Percentiles rank a stretch among this genome's conserved stretches.
phyloP scores from a whole-genome alignment of 2,113 vertebrate species.

The Otocyon megalotis region DNA sequence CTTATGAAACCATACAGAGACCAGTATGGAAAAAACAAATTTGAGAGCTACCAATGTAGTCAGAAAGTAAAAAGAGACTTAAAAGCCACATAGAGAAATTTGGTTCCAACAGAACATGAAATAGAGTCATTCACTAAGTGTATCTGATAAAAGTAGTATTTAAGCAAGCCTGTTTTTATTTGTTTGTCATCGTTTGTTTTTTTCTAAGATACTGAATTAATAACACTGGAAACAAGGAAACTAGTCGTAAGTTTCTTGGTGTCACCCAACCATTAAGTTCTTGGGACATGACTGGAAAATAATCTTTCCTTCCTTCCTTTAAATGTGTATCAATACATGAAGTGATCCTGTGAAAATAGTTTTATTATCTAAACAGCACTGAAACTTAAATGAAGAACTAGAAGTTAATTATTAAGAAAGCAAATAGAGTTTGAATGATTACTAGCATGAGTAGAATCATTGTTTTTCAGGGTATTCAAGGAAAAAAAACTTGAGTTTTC shows the following conservation, averaged over 20 bases:
- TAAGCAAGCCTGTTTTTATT: background rate
- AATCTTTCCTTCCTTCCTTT: background rate
- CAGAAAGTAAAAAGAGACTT: background rate
- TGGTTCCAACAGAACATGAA: background rate
- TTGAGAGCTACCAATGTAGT: background rate
- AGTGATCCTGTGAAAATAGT: background rate
- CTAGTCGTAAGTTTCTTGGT: background rate
- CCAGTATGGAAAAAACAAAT: background rate
- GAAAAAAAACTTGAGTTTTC: background rate
- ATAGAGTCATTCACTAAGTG: background rate
- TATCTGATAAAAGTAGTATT: background rate
- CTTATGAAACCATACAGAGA: background rate
- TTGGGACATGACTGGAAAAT: background rate
- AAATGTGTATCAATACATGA: background rate
- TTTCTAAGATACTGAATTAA: background rate
- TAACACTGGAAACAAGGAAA: background rate
- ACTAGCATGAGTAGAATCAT: background rate
- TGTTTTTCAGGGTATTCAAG: background rate
- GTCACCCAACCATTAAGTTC: background rate
- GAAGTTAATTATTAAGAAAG: background rate
- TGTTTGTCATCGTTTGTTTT: background rate
- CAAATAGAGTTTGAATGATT: conserved; percentile 24
- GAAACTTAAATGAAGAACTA: background rate
- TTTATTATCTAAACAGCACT: background rate
- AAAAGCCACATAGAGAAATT: background rate